phyloP scores from a whole-genome alignment of 2,113 vertebrate species.

The Progne subis region DNA sequence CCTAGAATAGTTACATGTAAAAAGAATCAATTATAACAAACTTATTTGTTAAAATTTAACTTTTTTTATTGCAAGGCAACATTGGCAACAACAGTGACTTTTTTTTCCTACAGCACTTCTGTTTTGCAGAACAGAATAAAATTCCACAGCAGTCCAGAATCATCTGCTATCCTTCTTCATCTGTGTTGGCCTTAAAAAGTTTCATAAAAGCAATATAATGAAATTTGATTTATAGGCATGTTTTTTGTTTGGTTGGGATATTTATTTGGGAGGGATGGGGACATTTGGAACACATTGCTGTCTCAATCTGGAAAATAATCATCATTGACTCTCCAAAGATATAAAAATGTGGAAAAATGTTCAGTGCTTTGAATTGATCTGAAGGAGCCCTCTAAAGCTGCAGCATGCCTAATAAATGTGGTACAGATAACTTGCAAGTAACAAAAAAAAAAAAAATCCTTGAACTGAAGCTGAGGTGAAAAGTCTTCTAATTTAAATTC shows the following conservation, averaged over 20 bases:
- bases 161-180: background rate
- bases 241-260: background rate
- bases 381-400: background rate
- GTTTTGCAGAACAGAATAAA: background rate
- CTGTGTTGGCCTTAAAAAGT: background rate
- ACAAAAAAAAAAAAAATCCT: background rate
- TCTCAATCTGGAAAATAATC: background rate
- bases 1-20: background rate
- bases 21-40: background rate
- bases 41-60: background rate
- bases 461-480: background rate
- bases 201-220: background rate
- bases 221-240: background rate
- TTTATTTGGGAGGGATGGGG: background rate
- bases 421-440: background rate
- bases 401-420: background rate
- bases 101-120: background rate
- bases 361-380: background rate
- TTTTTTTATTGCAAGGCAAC: background rate
- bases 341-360: background rate
- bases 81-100: background rate
- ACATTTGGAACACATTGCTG: background rate
- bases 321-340: background rate
- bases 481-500: background rate
- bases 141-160: background rate